Evolutionary conservation across 2,797 vertebrate genomes (phyloP), one percentile per base, ranked within the genome.

Genomic region (Gymnopithys bicolor): DNA sequence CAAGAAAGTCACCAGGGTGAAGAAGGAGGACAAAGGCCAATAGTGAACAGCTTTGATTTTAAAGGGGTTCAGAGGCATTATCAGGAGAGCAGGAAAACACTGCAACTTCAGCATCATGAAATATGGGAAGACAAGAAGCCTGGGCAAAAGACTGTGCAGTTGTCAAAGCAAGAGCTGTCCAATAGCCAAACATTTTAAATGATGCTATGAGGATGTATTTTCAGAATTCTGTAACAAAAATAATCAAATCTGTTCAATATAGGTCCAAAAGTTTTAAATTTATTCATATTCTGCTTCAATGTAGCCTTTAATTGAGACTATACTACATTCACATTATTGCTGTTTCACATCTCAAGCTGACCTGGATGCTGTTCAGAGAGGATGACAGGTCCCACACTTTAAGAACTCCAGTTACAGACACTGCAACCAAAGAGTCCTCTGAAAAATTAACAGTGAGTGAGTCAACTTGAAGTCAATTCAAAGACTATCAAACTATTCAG

Each of bases 321-420:
- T 58, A 33, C 30, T 60, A 53, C 1, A 7, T 10, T 56, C 5
- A 52, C 4, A 5, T 53, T 64, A 83, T 55, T 14, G 51, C 43
- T 56, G 33, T 39, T 84, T 78, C 35, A 32, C 8, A 51, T 15
- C 55, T 85, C 41, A 58, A 45, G 92, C 97, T 96, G 67, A 98
- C 98, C 98, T 98, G 98, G 87, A 98, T 97, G 76, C 83, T 97
- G 48, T 82, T 98, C 69, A 98, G 93, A 37, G 98, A 98, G 0
- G 98, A 98, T 60, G 98, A 98, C 1, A 98, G 85, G 64, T 98
- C 97, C 98, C 98, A 98, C 9, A 98, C 97, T 93, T 98, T 98
- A n/a, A 98, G 97, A 60, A 97, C 96, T 49, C 98, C 98, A 14
- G 97, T 49, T 60, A 97, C 75, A 22, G 98, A 98, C 22, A 98